These are phyloP conservation scores for Aurelia sp. DNA, from an alignment of 30 jellyfish, hydroid and myxozoan species.

Conservation along the genomic window DNA sequence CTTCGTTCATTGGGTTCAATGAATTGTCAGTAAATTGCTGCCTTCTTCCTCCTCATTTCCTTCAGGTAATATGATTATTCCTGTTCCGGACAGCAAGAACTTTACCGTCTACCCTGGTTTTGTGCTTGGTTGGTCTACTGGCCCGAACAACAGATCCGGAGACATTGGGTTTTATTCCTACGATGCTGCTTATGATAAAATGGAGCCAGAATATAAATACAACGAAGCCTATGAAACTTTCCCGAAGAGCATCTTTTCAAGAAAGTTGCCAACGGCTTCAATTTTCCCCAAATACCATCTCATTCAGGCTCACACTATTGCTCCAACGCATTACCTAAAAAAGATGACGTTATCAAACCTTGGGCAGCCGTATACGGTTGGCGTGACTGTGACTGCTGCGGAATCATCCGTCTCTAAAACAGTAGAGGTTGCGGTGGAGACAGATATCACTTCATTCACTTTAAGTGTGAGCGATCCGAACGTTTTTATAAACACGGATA, in stretches of 20 bases:
- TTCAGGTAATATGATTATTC: conserved; percentile 46
- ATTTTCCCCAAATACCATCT: conserved; percentile 42
- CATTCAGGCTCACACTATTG: conserved; percentile 45
- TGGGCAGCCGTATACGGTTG: conserved; percentile 40
- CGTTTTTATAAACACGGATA: conserved; percentile 10
- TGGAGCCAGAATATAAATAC: conserved; percentile 55
- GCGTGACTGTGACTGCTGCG: conserved; percentile 48
- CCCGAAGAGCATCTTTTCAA: conserved; percentile 28
- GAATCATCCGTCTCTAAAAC: conserved; percentile 38
- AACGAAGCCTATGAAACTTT: conserved; percentile 21
- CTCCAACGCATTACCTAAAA: conserved; percentile 62
- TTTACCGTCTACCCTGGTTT: conserved; percentile 56
- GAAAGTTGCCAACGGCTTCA: conserved; percentile 28
- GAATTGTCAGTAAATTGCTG: no score
- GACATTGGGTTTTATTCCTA: conserved; percentile 41
- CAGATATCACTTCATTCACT: conserved; percentile 35
- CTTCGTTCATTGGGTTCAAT: no score
- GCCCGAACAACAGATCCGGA: conserved; percentile 19
- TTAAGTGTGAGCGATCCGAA: conserved; percentile 11
- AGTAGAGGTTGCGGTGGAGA: conserved; percentile 28
- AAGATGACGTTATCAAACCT: conserved; percentile 39
- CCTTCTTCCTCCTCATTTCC: not conserved
- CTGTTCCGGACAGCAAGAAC: conserved; percentile 50
- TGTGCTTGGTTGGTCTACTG: conserved; percentile 61
- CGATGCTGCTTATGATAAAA: conserved; percentile 15